Conservation (phyloP, 2,888 invertebrate species). For the Pteria penguin region DNA sequence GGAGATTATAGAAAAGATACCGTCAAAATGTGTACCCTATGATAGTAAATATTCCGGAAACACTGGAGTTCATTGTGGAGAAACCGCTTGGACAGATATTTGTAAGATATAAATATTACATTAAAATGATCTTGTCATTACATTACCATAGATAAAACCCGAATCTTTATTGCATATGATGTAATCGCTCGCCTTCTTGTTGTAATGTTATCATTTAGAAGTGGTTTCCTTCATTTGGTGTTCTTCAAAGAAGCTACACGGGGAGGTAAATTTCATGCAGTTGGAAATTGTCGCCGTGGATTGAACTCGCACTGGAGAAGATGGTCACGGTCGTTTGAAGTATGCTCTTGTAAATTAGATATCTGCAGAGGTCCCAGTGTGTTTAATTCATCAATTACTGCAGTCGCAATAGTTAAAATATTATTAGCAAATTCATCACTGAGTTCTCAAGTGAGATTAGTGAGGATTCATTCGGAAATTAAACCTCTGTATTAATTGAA, state of each 20-base stretch:
- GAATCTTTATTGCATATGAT: too few relatives aligned
- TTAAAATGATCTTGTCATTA: not conserved
- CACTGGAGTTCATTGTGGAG: not conserved
- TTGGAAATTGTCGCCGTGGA: not conserved
- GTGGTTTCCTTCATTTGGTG: constrained; percentile 8
- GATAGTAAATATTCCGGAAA: not conserved
- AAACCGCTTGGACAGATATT: not conserved
- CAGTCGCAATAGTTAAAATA: not conserved
- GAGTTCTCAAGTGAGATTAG: constrained; percentile 5
- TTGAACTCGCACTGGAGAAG: not conserved
- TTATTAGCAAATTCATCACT: not conserved
- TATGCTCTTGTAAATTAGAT: not conserved
- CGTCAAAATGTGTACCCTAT: too few relatives aligned
- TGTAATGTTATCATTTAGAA: too few relatives aligned
- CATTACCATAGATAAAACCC: not conserved
- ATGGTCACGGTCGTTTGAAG: not conserved
- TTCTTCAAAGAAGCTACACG: constrained; percentile 11
- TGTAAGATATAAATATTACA: not conserved
- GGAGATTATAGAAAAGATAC: not conserved
- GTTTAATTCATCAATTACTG: constrained; percentile 9
- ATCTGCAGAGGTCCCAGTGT: not conserved
- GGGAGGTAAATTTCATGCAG: not conserved
- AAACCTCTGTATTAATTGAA: not conserved
- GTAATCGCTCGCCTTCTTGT: too few relatives aligned
- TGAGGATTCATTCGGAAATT: not conserved